phyloP scores from a whole-genome alignment of 2,888 invertebrate genomes.

The Lamellibrachia satsuma region DNA sequence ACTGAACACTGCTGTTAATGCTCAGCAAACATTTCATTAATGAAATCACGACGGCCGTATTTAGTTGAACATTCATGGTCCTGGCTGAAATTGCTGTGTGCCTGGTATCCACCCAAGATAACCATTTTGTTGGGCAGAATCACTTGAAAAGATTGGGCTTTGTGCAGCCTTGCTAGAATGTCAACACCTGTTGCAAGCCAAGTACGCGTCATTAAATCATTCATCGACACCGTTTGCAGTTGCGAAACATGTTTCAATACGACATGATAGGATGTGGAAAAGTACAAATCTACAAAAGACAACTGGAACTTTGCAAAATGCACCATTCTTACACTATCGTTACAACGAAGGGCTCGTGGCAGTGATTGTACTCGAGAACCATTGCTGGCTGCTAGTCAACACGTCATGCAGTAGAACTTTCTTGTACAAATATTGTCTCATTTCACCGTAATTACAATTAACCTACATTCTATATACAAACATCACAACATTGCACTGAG shows the following conservation, averaged over 20 bases:
- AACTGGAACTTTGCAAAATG: constrained; percentile 17
- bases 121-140: not conserved
- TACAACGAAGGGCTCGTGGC: not conserved
- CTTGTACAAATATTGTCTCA: constrained; percentile 17
- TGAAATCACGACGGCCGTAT: not conserved
- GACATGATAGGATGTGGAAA: constrained; percentile 3
- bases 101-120: not conserved
- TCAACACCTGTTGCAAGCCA: not conserved
- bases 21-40: not conserved
- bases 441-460: constrained; percentile 17
- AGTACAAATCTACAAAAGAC: constrained; percentile 11
- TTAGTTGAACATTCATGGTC: not conserved
- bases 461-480: constrained; percentile 17
- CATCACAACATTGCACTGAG: not conserved
- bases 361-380: not conserved
- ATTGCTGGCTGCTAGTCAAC: not conserved
- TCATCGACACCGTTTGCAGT: not conserved
- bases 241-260: not conserved
- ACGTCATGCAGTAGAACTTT: not conserved
- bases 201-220: not conserved
- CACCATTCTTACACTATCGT: not conserved
- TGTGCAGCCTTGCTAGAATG: not conserved
- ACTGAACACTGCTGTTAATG: not conserved
- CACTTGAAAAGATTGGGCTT: not conserved
- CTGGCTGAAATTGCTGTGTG: not conserved